Conservation (phyloP, 2,797 vertebrate genomes). For the Hephaestus fuliginosus region DNA sequence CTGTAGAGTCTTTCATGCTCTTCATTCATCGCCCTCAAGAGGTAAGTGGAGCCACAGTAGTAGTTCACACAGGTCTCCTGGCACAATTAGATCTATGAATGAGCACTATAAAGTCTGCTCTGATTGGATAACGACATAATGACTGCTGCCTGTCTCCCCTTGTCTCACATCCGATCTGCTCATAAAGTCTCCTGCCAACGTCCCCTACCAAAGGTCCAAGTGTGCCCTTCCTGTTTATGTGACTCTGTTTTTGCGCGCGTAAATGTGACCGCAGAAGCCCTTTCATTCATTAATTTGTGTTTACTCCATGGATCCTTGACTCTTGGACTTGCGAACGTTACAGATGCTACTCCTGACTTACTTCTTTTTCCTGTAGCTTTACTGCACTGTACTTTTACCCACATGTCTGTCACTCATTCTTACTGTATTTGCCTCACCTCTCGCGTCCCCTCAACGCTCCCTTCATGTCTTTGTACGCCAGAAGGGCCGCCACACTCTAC, state of each 20-base stretch:
- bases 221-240: slow-evolving; percentile 68
- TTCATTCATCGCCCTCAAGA: slow-evolving; percentile 6
- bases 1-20: neutral
- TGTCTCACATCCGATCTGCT: slow-evolving; percentile 72
- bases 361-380: neutral
- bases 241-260: neutral
- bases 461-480: slow-evolving; percentile 22
- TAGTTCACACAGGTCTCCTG: slow-evolving; percentile 8
- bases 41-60: neutral
- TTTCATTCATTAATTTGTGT: neutral
- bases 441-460: neutral
- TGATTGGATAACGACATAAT: slow-evolving; percentile 71
- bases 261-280: neutral
- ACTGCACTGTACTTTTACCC: neutral
- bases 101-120: slow-evolving; percentile 45
- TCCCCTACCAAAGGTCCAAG: slow-evolving; percentile 52
- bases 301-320: neutral
- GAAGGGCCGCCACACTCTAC: slow-evolving; percentile 16
- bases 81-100: slow-evolving; percentile 45
- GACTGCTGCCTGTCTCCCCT: slow-evolving; percentile 35
- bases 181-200: slow-evolving; percentile 22
- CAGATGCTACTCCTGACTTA: neutral
- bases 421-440: neutral
- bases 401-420: slow-evolving; percentile 3
- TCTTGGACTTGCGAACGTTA: neutral